Conservation (phyloP, 2,888 invertebrate genomes). For the Thereva nobilitata region DNA sequence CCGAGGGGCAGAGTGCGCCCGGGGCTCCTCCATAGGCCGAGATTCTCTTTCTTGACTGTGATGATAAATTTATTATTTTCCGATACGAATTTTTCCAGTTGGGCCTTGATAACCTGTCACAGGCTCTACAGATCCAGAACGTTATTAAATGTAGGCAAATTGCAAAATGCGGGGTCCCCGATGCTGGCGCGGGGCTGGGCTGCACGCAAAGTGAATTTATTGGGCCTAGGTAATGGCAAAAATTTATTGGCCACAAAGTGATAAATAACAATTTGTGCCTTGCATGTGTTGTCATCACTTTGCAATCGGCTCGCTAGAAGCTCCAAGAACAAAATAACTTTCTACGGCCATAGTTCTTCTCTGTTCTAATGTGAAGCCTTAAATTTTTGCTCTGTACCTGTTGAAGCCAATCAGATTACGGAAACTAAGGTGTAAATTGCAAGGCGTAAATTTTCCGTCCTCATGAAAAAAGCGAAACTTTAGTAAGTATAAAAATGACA, state of each 20-base stretch:
- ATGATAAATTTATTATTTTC: conserved; percentile 37
- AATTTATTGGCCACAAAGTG: conserved; percentile 27
- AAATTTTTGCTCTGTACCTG: too few relatives aligned
- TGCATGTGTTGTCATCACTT: conserved; percentile 23
- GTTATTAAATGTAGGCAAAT: conserved; percentile 18
- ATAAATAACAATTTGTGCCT: conserved; percentile 35
- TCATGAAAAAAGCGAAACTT: too few relatives aligned
- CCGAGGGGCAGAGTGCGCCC: neutral
- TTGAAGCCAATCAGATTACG: too few relatives aligned
- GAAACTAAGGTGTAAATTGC: too few relatives aligned
- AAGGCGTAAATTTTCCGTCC: too few relatives aligned
- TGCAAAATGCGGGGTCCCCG: conserved; percentile 8
- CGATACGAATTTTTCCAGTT: conserved; percentile 36
- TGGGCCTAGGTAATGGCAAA: conserved; percentile 13
- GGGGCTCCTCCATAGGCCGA: conserved; percentile 3
- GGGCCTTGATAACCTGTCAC: conserved; percentile 32
- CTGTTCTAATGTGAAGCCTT: too few relatives aligned
- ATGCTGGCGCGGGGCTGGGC: neutral
- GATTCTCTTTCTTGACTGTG: conserved; percentile 10
- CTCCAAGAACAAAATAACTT: too few relatives aligned
- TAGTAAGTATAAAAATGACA: too few relatives aligned
- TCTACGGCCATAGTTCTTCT: too few relatives aligned
- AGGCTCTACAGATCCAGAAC: neutral
- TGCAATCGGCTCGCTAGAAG: neutral
- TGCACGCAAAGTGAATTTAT: conserved; percentile 29